Conservation (phyloP, 2,797 vertebrate genomes). For the Pelochelys cantorii region DNA sequence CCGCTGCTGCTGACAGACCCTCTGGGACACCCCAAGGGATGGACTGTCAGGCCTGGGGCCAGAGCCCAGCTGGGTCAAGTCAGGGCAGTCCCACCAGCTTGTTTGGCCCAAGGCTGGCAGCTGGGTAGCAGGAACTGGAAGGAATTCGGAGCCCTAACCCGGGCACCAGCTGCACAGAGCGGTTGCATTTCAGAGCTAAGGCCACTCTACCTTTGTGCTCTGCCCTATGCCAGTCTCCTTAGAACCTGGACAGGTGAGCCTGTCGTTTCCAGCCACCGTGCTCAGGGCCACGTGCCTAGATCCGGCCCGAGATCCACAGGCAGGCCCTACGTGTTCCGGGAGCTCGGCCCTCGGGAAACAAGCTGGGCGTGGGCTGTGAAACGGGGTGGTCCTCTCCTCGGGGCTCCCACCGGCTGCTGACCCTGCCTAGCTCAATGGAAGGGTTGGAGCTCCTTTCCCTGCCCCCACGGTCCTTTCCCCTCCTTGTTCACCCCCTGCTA, state of each 20-base stretch:
- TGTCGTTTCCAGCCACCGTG: not conserved
- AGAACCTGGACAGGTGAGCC: not conserved
- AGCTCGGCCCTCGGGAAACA: not conserved
- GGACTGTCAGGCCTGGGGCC: not conserved
- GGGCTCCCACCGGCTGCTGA: not conserved
- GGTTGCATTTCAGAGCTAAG: not conserved
- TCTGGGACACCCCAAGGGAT: not conserved
- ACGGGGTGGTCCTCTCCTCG: too few relatives aligned
- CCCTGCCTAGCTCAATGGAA: not conserved
- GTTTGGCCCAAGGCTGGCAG: not conserved
- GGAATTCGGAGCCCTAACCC: not conserved
- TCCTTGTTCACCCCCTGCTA: not conserved
- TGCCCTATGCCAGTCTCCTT: not conserved
- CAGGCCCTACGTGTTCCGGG: not conserved
- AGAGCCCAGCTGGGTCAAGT: not conserved
- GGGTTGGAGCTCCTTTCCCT: not conserved
- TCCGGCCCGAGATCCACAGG: not conserved
- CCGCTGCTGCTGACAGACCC: constrained; percentile 76
- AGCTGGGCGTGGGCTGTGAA: not conserved
- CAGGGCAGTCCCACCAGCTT: not conserved
- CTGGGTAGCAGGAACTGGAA: not conserved
- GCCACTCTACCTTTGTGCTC: not conserved
- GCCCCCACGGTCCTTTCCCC: not conserved
- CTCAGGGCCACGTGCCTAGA: not conserved
- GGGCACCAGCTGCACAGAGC: not conserved